Percentiles rank a stretch among this genome's conserved stretches.
Evolutionary conservation across 2,797 vertebrate genomes (phyloP).

Genomic region (Micrastur ruficollis): DNA sequence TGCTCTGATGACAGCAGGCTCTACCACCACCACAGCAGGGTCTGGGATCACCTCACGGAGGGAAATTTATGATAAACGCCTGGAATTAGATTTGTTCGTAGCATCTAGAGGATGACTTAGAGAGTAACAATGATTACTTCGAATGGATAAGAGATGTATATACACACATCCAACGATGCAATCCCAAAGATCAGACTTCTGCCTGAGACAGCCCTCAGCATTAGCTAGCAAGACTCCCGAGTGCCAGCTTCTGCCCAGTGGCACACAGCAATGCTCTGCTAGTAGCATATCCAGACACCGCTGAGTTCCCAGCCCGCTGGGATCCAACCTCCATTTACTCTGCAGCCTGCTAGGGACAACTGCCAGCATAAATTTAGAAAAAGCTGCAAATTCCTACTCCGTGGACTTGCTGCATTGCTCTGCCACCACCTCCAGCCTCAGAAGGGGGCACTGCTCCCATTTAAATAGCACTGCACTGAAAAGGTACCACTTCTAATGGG

Average conservation of each 20-base stretch:
- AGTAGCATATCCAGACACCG: background rate
- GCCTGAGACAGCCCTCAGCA: background rate
- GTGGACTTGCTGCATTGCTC: background rate
- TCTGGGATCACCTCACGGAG: background rate
- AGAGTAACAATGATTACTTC: no score
- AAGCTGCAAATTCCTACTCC: background rate
- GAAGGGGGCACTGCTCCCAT: background rate
- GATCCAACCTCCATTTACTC: background rate
- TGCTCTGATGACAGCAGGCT: fast-evolving
- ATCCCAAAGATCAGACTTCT: background rate
- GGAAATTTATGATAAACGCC: background rate
- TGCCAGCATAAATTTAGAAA: background rate
- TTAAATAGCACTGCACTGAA: background rate
- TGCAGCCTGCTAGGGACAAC: background rate
- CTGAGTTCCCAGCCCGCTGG: background rate
- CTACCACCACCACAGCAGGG: background rate
- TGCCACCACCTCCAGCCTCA: background rate
- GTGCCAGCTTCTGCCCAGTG: fast-evolving
- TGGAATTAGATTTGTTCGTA: background rate
- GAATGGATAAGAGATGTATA: background rate
- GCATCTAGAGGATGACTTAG: background rate
- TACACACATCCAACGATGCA: fast-evolving
- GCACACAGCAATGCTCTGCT: background rate
- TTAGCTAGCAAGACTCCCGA: fast-evolving
- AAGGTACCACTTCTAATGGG: background rate